Conservation (phyloP, 2,888 invertebrate genomes). For the Keiferia lycopersicella region DNA sequence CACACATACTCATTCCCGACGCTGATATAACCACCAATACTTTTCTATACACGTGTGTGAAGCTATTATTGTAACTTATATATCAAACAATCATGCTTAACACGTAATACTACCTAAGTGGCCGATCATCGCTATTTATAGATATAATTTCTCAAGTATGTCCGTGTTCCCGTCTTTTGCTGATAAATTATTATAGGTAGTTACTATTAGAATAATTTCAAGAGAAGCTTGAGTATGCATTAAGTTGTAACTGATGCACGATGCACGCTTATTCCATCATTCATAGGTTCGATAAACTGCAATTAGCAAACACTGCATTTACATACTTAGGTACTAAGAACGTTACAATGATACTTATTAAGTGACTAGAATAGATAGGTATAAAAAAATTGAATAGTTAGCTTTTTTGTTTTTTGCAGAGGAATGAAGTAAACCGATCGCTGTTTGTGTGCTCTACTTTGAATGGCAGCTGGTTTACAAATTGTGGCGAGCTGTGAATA, state of each 20-base stretch:
- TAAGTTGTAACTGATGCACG: constrained; percentile 20
- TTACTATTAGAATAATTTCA: constrained; percentile 23
- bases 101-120: constrained; percentile 34
- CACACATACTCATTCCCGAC: not conserved
- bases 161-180: constrained; percentile 48
- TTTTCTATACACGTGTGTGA: constrained; percentile 27
- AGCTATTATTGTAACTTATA: constrained; percentile 23
- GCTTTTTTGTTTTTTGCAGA: not conserved
- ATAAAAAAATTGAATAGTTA: not conserved
- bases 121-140: constrained; percentile 50
- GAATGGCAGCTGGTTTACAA: constrained; percentile 43
- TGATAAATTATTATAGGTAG: constrained; percentile 41
- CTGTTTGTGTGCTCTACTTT: constrained; percentile 46
- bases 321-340: not conserved
- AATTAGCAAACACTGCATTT: constrained; percentile 15
- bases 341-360: not conserved
- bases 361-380: no score
- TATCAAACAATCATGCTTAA: constrained; percentile 32
- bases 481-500: constrained; percentile 33
- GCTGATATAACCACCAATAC: not conserved
- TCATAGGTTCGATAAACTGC: constrained; percentile 19
- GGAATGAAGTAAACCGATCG: constrained; percentile 1
- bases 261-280: constrained; percentile 19
- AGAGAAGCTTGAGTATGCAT: not conserved
- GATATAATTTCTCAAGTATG: constrained; percentile 49